Conservation (phyloP, 1,140 invertebrate genomes). For the Lanistes nyassanus region DNA sequence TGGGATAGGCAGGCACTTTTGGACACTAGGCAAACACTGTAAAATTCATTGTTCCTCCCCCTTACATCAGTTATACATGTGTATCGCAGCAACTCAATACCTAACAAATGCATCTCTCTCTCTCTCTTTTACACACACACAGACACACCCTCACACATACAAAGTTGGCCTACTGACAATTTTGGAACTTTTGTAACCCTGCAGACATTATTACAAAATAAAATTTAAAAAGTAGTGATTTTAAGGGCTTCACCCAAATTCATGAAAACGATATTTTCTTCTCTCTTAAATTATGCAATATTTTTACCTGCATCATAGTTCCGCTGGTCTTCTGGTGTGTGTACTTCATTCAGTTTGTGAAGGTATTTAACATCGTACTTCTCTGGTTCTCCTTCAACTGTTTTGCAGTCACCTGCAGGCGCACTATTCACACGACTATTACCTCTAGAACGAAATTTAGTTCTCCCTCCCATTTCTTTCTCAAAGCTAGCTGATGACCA, state of each 20-base stretch:
- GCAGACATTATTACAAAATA: not conserved
- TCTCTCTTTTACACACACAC: too few species aligned
- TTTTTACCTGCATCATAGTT: conserved; percentile 26
- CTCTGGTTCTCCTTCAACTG: conserved; percentile 4
- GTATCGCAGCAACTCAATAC: not conserved
- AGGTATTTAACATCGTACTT: conserved; percentile 13
- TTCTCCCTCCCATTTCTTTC: not conserved
- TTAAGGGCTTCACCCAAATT: not conserved
- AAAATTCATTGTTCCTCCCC: not conserved
- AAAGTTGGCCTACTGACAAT: not conserved
- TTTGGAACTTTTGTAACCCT: not conserved
- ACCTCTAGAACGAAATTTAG: not conserved
- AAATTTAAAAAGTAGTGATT: not conserved
- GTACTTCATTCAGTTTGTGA: not conserved
- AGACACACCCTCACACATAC: too few species aligned
- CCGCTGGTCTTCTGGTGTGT: conserved; percentile 25
- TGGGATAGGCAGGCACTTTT: not conserved
- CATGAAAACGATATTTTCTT: not conserved
- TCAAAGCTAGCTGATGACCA: conserved; percentile 13
- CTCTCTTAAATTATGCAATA: not conserved
- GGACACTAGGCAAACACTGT: not conserved
- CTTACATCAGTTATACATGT: not conserved
- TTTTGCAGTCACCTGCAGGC: not conserved
- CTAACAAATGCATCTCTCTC: not conserved
- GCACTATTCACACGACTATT: not conserved